These are phyloP conservation scores for Astreopora myriophthalma DNA, from an alignment of 64 coral and sea anemone species.

Conservation along the genomic window DNA sequence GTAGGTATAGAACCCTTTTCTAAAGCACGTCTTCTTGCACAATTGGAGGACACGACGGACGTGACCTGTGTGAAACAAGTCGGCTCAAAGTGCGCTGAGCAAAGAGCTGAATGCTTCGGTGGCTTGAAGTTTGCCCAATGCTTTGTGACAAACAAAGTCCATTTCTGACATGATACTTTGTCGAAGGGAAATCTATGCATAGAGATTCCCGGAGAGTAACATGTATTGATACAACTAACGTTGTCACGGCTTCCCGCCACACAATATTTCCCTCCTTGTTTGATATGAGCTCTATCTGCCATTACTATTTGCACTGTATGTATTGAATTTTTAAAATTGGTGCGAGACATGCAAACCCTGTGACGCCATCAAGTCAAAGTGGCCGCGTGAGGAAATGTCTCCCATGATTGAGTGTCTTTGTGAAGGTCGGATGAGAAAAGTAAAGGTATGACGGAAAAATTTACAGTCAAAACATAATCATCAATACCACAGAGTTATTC, in stretches of 20 bases:
- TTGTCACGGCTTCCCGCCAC: conserved; percentile 41
- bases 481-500: conserved; percentile 1
- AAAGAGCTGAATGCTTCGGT: conserved; percentile 5
- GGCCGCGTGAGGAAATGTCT: neutral
- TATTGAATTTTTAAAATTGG: neutral
- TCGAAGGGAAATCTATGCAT: conserved; percentile 52
- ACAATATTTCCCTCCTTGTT: conserved; percentile 61
- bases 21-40: neutral
- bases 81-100: conserved; percentile 34
- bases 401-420: neutral
- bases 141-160: conserved; percentile 54
- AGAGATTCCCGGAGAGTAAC: conserved; percentile 44
- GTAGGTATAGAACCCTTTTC: neutral
- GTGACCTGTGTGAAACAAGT: conserved; percentile 27
- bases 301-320: neutral
- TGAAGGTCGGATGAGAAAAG: neutral
- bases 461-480: neutral
- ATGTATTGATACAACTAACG: conserved; percentile 55
- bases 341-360: neutral
- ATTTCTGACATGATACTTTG: conserved; percentile 13
- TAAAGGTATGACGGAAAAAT: neutral
- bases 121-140: conserved; percentile 39
- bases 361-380: neutral
- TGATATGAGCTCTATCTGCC: neutral
- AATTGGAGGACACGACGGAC: neutral